Conservation (phyloP, 2,797 vertebrate genomes). For the Leptatherina wallacei region DNA sequence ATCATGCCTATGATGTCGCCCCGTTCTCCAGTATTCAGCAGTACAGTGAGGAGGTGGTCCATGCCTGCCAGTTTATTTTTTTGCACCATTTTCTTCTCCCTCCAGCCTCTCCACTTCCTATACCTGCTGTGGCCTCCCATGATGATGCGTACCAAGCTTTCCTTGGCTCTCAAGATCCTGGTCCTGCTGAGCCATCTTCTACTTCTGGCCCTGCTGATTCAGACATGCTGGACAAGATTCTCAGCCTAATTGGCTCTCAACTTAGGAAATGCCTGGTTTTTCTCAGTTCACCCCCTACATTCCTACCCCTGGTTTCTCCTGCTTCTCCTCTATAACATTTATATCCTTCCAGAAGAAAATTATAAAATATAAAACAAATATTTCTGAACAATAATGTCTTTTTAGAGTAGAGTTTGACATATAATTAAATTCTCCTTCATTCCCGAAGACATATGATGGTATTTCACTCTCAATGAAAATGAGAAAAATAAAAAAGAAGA, state of each 20-base stretch:
- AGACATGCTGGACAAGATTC: neutral
- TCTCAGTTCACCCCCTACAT: neutral
- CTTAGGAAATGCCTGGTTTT: no score
- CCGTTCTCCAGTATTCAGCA: no score
- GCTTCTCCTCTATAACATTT: neutral
- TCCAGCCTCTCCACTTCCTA: neutral
- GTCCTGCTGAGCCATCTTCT: neutral
- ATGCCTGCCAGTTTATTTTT: no score
- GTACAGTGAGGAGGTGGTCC: no score
- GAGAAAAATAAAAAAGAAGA: neutral
- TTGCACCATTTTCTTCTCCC: neutral
- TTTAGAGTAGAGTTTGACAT: no score
- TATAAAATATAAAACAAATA: neutral
- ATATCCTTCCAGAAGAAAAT: neutral
- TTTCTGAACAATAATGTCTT: no score
- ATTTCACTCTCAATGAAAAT: no score
- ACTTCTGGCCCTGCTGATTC: neutral
- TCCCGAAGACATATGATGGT: no score
- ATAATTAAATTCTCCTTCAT: no score
- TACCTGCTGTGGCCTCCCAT: neutral
- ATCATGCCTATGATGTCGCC: no score
- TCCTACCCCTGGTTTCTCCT: neutral
- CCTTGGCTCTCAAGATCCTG: neutral
- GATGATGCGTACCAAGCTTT: constrained; percentile 7
- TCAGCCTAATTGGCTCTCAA: constrained; percentile 2